Evolutionary conservation across 2,113 vertebrate genomes (phyloP).

Genomic region (Corythoichthys haematopterus): DNA sequence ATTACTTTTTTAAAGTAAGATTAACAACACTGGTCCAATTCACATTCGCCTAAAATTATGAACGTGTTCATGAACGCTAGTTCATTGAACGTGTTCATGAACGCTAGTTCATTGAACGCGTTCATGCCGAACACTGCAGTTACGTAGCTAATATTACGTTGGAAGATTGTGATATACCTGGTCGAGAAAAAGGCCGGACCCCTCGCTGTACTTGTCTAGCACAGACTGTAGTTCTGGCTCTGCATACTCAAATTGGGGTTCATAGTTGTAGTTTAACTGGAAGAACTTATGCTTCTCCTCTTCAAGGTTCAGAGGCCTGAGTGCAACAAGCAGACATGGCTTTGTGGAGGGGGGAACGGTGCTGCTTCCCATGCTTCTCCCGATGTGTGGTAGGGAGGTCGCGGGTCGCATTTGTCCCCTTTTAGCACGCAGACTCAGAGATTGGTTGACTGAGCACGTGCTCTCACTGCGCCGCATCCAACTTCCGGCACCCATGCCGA

Average conservation of each 20-base stretch:
- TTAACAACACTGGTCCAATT: no score
- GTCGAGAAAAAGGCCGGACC: constrained; percentile 84
- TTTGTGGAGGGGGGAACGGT: constrained; percentile 31
- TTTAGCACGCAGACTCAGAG: constrained; percentile 21
- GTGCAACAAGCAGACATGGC: constrained; percentile 84
- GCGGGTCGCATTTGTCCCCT: constrained; percentile 72
- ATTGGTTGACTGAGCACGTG: constrained; percentile 69
- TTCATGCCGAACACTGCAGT: no score
- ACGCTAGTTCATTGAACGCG: no score
- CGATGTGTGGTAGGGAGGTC: constrained; percentile 85
- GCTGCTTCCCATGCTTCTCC: constrained; percentile 52
- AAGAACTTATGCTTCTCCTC: constrained; percentile 83
- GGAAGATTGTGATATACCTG: constrained; percentile 72
- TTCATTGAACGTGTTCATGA: no score
- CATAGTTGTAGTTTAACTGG: constrained; percentile 80
- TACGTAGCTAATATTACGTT: no score
- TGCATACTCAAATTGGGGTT: constrained; percentile 90
- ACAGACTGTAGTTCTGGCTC: constrained; percentile 78
- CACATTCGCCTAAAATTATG: no score
- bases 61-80: no score
- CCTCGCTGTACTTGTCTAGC: constrained; percentile 84
- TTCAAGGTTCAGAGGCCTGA: constrained; percentile 85
- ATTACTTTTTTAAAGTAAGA: no score
- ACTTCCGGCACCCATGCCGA: constrained; percentile 56
- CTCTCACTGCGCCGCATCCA: constrained; percentile 79